These are phyloP conservation scores for Lacerta bilineata DNA, from an alignment of 2,797 vertebrate species.

Conservation along the genomic window DNA sequence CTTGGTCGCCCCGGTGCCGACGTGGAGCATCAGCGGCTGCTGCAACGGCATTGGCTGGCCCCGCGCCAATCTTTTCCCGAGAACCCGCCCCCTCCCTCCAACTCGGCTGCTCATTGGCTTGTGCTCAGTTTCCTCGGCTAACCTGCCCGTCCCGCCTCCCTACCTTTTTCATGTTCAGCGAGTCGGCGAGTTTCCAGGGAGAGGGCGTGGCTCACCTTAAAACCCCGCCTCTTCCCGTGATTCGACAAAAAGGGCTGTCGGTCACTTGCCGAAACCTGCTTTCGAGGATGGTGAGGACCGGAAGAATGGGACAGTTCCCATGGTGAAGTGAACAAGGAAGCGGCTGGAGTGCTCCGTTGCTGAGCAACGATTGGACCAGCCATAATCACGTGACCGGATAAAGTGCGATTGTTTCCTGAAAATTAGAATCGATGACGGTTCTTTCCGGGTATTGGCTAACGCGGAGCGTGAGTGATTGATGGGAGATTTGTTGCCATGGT, in stretches of 20 bases:
- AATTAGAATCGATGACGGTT: background rate
- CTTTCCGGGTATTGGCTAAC: background rate
- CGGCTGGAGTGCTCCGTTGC: background rate
- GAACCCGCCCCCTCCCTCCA: background rate
- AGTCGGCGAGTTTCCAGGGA: constrained; percentile 29
- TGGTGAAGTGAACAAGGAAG: constrained; percentile 67
- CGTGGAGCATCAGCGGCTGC: constrained; percentile 75
- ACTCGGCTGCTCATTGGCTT: background rate
- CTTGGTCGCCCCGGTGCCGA: constrained; percentile 78
- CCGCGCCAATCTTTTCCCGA: constrained; percentile 36
- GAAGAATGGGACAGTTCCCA: constrained; percentile 65
- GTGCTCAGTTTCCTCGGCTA: background rate
- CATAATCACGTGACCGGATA: background rate
- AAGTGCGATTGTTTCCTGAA: background rate
- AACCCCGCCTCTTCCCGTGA: background rate
- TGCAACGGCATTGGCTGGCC: constrained; percentile 60
- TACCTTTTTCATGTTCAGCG: constrained; percentile 27
- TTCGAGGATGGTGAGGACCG: background rate
- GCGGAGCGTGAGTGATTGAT: background rate
- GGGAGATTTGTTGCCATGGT: background rate
- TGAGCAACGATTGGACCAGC: background rate
- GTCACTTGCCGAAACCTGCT: constrained; percentile 18
- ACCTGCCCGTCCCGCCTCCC: background rate
- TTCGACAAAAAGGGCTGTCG: background rate
- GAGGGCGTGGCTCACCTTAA: background rate